Evolutionary conservation across 1,140 invertebrate genomes (phyloP), one percentile per base, ranked within the genome.

Genomic region (Leucophenga varia): DNA sequence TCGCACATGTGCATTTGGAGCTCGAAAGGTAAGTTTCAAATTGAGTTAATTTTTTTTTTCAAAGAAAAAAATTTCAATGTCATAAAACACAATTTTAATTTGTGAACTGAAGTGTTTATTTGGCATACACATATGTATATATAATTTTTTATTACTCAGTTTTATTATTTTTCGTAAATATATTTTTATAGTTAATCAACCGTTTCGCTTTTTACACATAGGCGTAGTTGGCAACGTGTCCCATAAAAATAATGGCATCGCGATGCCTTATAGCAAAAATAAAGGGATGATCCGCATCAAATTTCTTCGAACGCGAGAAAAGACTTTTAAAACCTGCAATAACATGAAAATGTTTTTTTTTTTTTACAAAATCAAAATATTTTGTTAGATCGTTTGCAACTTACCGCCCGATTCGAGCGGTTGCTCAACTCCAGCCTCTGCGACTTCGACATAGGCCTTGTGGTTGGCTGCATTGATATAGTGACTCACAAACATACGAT

Each of bases 401-500:
- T 49, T 53, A 70, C 70, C 77, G 74, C 85, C 84, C 79, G 57
- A 85, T 86, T 52, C 84, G 17, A 72, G 32, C 12, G 69, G 55
- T 25, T 49, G 88, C 82, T 72, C 69, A 2, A 58, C 20, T 10
- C 69, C 69, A 5, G 64, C 63, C 34, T 72, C 69, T 0, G 59
- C 55, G 2, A 72, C 60, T 35, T 70, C 69, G n/a, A 72, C 56
- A 36, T 61, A 54, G 6, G 69, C 69, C 52, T 72, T 72, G 48
- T 72, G 69, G 50, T 67, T 67, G 3, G 84, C 82, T 43, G 79
- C 61, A 37, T 73, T 71, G 31, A 70, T 52, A 60, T 72, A 71
- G 76, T 75, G 49, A 63, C 60, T 45, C 77, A 69, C 67, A 19
- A 83, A 76, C 46, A 90, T 85, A 32, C 82, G 82, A 22, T 80